Evolutionary conservation across 2,888 invertebrate species (phyloP), one percentile per base, ranked within the genome.

Genomic region (Dilophus febrilis): DNA sequence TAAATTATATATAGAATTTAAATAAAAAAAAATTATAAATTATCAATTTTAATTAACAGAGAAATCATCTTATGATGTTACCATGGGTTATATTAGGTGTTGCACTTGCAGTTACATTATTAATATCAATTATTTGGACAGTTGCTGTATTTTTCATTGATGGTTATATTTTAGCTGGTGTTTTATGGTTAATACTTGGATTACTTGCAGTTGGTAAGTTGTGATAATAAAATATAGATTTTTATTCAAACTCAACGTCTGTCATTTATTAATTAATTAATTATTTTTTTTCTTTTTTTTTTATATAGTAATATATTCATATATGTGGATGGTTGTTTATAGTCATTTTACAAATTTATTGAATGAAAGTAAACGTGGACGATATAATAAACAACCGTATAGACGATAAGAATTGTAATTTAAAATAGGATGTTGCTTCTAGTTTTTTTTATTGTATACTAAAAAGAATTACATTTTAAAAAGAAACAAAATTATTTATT

Each of bases 41-140:
- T 17, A n/a, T 10, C 14, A n/a, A 33, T 33, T 33, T 33, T n/a
- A 33, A 16, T 27, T 35, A 13, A 41, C 63, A 85, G 85, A 71
- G 78, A 52, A 80, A 83, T 52, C 78, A 81, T 51, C 80, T 77
- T 64, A 59, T 83, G 52, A 84, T 86, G 83, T 67, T 85, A 40
- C 85, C 85, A 6, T 86, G 83, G 81, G 81, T 87, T 29, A 72
- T 82, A 36, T 66, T 86, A 38, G 85, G 84, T 4, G 73, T 85
- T 42, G 78, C 86, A 67, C 66, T 85, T 37, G 78, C 78, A 8
- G 69, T 86, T 46, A 83, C 81, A 2, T 59, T 85, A 41, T 64
- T 84, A 34, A 76, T 86, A 48, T 85, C 83, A 43, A 72, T 86
- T 29, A 69, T 86, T 41, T 84, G 83, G 57, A 85, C 82, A 14